Evolutionary conservation across 2,888 invertebrate genomes (phyloP).

Genomic region (Amorpha juglandis): DNA sequence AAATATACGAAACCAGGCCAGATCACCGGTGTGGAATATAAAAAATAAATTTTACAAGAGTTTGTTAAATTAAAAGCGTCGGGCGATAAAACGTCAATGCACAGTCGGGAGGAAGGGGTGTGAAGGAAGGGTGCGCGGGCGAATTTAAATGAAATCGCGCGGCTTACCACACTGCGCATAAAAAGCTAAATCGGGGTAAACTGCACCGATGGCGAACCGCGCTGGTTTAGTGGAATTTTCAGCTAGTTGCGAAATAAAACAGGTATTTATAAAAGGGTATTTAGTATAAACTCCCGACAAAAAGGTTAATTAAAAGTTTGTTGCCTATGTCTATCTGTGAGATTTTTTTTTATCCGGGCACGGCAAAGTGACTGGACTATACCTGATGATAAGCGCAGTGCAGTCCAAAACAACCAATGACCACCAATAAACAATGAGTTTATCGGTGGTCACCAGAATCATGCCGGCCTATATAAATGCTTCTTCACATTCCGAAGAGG

Average conservation of each 20-base stretch:
- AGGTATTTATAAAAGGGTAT: background rate
- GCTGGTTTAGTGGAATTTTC: background rate
- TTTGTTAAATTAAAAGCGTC: slow-evolving; percentile 20
- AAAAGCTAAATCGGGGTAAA: slow-evolving; percentile 17
- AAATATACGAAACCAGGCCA: slow-evolving; percentile 11
- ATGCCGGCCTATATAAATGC: no score
- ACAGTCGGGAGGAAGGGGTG: background rate
- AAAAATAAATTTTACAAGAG: slow-evolving; percentile 20
- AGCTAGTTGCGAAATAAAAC: background rate
- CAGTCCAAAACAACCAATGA: no score
- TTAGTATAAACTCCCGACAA: no score
- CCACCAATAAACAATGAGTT: no score
- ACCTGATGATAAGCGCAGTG: no score
- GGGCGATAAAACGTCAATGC: slow-evolving; percentile 20
- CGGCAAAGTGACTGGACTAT: no score
- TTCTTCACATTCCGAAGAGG: no score
- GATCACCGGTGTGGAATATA: slow-evolving; percentile 3
- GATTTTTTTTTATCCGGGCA: no score
- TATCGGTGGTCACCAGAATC: no score
- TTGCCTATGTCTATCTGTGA: background rate
- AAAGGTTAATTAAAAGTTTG: background rate
- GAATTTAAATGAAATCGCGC: slow-evolving; percentile 25
- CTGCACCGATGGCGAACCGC: background rate
- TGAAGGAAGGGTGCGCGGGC: background rate
- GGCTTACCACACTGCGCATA: slow-evolving; percentile 23